phyloP scores from a whole-genome alignment of 2,113 vertebrate genomes.

The Sporophila hypoxantha region DNA sequence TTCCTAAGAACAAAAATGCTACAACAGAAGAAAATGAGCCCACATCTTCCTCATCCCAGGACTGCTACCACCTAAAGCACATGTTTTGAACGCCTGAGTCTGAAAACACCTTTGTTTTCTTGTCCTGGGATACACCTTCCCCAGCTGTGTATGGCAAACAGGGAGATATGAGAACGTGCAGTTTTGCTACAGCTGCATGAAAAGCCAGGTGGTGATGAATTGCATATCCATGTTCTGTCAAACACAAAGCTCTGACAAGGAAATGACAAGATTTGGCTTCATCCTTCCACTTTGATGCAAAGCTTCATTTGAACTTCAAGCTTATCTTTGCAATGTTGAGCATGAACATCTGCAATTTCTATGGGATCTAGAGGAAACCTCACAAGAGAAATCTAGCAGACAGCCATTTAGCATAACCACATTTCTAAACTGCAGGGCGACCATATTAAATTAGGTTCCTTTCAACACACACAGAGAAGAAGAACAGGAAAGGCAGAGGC shows the following conservation, averaged over 20 bases:
- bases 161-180: not conserved
- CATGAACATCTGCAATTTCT: conserved; percentile 25
- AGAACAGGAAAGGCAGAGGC: conserved; percentile 40
- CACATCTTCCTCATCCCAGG: not conserved
- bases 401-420: not conserved
- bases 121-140: not conserved
- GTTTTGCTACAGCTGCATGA: not conserved
- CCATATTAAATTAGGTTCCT: not conserved
- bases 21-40: not conserved
- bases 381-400: not conserved
- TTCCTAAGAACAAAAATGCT: not conserved
- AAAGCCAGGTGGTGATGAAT: not conserved
- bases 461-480: not conserved
- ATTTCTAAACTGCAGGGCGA: not conserved
- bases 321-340: not conserved
- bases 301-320: conserved; percentile 18
- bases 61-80: not conserved
- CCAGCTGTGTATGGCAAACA: accelerated
- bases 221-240: not conserved
- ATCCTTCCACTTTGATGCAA: conserved; percentile 7
- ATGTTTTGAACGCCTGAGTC: not conserved
- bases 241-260: not conserved
- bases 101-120: not conserved
- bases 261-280: conserved; percentile 12
- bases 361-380: conserved; percentile 1